Conservation (phyloP, 1,140 invertebrate genomes). For the Maniola jurtina region DNA sequence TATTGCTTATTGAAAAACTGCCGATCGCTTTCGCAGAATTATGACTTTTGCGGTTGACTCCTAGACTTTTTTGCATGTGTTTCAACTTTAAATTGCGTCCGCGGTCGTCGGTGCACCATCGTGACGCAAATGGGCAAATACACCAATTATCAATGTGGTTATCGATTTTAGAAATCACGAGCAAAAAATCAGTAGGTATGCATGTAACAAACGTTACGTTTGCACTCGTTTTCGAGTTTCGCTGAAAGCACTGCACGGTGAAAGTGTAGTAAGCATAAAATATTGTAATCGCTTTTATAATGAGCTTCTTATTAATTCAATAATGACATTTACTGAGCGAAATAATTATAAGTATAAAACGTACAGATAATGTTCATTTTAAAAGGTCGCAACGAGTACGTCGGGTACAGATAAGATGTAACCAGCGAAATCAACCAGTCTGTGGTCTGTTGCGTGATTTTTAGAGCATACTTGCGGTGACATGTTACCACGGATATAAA, state of each 20-base stretch:
- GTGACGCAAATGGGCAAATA: constrained; percentile 31
- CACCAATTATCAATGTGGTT: constrained; percentile 22
- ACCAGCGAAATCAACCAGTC: constrained; percentile 54
- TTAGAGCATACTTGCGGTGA: constrained; percentile 49
- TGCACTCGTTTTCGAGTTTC: constrained; percentile 12
- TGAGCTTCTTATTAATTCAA: constrained; percentile 38
- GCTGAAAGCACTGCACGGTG: constrained; percentile 26
- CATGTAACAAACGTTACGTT: constrained; percentile 29
- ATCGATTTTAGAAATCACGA: constrained; percentile 25
- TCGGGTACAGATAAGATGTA: constrained; percentile 41
- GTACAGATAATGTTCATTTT: constrained; percentile 31
- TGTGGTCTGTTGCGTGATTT: constrained; percentile 62
- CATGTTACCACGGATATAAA: constrained; percentile 46
- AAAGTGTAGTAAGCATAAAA: constrained; percentile 31
- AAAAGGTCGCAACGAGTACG: constrained; percentile 41
- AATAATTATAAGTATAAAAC: constrained; percentile 31
- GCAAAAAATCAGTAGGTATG: constrained; percentile 25
- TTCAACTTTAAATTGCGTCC: constrained; percentile 24
- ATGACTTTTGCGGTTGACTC: constrained; percentile 48
- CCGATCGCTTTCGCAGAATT: constrained; percentile 53
- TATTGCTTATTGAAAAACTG: constrained; percentile 76
- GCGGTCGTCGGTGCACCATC: constrained; percentile 5
- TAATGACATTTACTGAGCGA: constrained; percentile 35
- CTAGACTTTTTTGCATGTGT: constrained; percentile 28
- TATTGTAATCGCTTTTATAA: constrained; percentile 30